Base-by-base conservation (phyloP, 1,140 invertebrate species). In the Drosophila albomicans region DNA sequence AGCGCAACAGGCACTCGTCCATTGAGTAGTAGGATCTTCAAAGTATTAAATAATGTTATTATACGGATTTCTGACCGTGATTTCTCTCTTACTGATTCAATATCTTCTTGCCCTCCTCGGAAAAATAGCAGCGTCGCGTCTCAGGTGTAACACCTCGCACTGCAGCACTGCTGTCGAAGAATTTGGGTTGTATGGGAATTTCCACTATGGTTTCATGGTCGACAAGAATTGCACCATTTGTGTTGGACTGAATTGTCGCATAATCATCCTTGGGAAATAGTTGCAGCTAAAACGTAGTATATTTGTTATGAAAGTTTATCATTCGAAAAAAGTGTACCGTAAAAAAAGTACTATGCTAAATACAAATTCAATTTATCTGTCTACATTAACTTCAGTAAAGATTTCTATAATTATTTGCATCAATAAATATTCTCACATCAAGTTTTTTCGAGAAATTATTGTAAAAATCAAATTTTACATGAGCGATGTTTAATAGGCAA, bases 1-100 rank as follows among this genome's bases (percentile, higher is more conserved):
- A 92, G 5, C 82, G 38, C 35, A 91, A 11, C 0, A 91, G 68
- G 13, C 91, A 92, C 49, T 92, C 91, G 28, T 92, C 82, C 13
- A 88, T 15, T 0, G 91, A 92, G 51, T 92, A 92, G 61, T 91
- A 91, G 1, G 82, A 79, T 74, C 91, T 92, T 5, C 5, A 58
- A 32, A 10, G 2, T 7, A 38, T 38, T 2, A 10, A 8, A 3
- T n/a, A 2, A 48, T 32, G 32, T 1, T n/a, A 10, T n/a, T 16
- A 11, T 28, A 1, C 0, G 20, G 2, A 46, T 20, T 20, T 7
- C 6, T 7, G 38, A 8, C 1, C 35, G 1, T 25, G 15, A 15
- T n/a, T 43, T 3, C 7, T 73, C 51, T 75, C 54, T 59, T 28
- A 92, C 91, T 79, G 78, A 66, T 92, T 92, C 5, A 92, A n/a